phyloP scores from a whole-genome alignment of 2,113 vertebrate species.

The Rousettus leschenaultii region DNA sequence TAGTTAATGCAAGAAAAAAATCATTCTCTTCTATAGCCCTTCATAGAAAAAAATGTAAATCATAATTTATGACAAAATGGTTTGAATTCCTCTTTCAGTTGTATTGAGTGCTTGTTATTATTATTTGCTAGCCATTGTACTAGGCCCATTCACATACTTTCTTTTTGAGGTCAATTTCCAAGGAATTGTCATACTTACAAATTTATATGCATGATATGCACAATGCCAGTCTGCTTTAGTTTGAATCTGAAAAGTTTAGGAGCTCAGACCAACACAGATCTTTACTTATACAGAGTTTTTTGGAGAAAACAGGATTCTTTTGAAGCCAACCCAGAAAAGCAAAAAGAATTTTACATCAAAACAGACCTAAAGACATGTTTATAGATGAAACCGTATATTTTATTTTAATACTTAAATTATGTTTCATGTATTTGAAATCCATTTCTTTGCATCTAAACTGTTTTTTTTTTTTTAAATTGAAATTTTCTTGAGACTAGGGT shows the following conservation, averaged over 20 bases:
- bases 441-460: not conserved
- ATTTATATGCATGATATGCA: not conserved
- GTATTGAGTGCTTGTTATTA: not conserved
- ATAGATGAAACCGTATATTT: constrained; percentile 26
- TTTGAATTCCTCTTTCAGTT: constrained; percentile 12
- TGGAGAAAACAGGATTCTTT: not conserved
- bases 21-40: not conserved
- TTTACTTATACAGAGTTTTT: not conserved
- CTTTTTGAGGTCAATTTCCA: constrained; percentile 35
- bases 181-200: not conserved
- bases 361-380: constrained; percentile 37
- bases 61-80: constrained; percentile 22
- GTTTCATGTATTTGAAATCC: constrained; percentile 39
- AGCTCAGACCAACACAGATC: not conserved
- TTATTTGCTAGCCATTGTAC: not conserved
- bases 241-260: not conserved
- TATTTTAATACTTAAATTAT: constrained; percentile 46
- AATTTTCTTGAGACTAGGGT: not conserved
- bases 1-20: not conserved
- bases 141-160: not conserved
- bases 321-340: not conserved
- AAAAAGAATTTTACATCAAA: constrained; percentile 2
- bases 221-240: not conserved
- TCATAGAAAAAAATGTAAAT: not conserved
- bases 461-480: not conserved